Conservation (phyloP, 2,113 vertebrate genomes). For the Vicugna pacos region DNA sequence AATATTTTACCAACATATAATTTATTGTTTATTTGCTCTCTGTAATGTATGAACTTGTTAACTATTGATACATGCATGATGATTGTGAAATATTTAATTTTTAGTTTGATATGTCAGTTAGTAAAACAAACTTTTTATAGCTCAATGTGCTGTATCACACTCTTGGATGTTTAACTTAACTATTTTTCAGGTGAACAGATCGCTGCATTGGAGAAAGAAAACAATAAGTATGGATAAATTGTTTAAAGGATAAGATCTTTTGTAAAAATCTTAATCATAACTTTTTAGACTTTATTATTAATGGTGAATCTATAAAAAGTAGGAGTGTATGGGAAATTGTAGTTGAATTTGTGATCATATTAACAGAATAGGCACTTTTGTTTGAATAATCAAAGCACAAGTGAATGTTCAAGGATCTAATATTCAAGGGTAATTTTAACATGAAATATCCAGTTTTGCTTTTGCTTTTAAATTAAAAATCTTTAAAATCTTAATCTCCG, state of each 20-base stretch:
- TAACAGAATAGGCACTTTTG: not conserved
- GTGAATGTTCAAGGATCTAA: not conserved
- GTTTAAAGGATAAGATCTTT: slow-evolving; percentile 11
- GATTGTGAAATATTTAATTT: slow-evolving; percentile 44
- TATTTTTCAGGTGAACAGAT: not conserved
- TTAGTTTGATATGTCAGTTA: not conserved
- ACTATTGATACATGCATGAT: not conserved
- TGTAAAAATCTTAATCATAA: not conserved
- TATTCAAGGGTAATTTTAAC: slow-evolving; percentile 1
- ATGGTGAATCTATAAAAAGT: slow-evolving; percentile 7
- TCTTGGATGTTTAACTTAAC: not conserved
- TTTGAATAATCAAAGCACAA: not conserved
- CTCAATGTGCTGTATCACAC: not conserved
- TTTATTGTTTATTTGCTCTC: not conserved
- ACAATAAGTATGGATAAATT: not conserved
- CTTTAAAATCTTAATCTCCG: not conserved
- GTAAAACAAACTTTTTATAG: slow-evolving; percentile 36
- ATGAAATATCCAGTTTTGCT: not conserved
- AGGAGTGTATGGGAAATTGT: not conserved
- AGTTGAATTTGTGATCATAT: not conserved
- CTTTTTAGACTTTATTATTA: slow-evolving; percentile 1
- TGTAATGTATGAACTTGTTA: not conserved
- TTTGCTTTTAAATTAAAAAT: slow-evolving; percentile 45
- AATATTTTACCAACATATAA: not conserved
- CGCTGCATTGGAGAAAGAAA: slow-evolving; percentile 5